Evolutionary conservation across 2,113 vertebrate species (phyloP).

Genomic region (Hypomesus transpacificus): DNA sequence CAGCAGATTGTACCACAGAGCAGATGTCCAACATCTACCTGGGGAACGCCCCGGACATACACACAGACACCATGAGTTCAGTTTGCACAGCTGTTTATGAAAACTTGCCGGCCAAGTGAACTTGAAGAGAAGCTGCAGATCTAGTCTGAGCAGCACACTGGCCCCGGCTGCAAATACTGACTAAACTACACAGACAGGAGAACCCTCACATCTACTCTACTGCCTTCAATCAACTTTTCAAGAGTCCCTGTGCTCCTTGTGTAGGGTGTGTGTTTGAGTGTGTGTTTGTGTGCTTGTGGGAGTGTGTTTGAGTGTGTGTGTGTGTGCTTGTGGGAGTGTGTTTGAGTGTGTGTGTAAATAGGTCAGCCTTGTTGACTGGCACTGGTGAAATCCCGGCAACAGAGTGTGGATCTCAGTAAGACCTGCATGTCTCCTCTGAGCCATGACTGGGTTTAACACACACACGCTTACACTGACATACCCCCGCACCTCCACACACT

Average conservation of each 20-base stretch:
- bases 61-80: conserved; percentile 21
- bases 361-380: conserved; percentile 55
- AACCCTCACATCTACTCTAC: too few relatives aligned
- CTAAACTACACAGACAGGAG: too few relatives aligned
- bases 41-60: conserved; percentile 22
- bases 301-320: conserved; percentile 2
- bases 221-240: too few relatives aligned
- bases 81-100: too few relatives aligned
- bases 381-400: conserved; percentile 48
- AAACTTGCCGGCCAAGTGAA: too few relatives aligned
- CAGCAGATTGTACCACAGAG: conserved; percentile 31
- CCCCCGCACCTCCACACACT: too few relatives aligned
- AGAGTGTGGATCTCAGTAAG: conserved; percentile 45
- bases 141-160: too few relatives aligned
- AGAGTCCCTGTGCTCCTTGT: too few relatives aligned
- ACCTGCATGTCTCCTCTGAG: conserved; percentile 15
- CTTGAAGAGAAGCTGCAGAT: too few relatives aligned
- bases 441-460: conserved; percentile 18
- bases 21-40: conserved; percentile 44
- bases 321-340: conserved; percentile 14
- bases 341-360: conserved; percentile 38
- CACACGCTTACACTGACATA: background rate
- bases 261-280: background rate
- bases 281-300: background rate
- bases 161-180: too few relatives aligned